Percentiles rank a stretch among this genome's conserved stretches.
These are phyloP conservation scores for Hylaeus volcanicus DNA, from an alignment of 1,140 invertebrate species.

Conservation along the genomic window DNA sequence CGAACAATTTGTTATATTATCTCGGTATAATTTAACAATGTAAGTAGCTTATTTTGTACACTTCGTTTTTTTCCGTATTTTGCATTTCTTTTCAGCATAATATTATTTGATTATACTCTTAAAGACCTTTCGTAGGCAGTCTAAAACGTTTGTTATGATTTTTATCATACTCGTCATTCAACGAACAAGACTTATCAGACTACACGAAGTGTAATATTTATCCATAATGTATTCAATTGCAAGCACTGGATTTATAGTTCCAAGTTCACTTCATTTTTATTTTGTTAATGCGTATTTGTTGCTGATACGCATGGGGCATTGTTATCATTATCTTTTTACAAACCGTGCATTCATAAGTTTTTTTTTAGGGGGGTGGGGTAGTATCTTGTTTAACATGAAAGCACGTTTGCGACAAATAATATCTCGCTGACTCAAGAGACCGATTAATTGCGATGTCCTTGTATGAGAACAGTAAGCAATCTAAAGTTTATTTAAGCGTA, in stretches of 20 bases:
- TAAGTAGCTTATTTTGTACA: no score
- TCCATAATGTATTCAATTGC: not conserved
- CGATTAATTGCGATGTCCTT: constrained; percentile 28
- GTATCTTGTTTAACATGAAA: not conserved
- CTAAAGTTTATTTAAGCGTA: constrained; percentile 8
- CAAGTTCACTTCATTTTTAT: not conserved
- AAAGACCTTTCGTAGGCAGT: no score
- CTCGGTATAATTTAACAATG: no score
- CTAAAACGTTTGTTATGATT: no score
- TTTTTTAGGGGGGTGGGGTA: not conserved
- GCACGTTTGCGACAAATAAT: constrained; percentile 17
- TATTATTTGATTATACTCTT: no score
- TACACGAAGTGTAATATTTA: no score
- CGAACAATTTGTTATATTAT: no score
- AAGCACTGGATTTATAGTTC: not conserved
- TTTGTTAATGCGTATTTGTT: not conserved
- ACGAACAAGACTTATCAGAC: no score
- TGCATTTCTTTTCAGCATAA: no score
- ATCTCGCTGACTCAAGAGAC: constrained; percentile 30
- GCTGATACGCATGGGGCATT: no score
- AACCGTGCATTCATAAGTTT: not conserved
- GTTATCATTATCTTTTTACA: not conserved
- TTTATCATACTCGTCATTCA: no score
- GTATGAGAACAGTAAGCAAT: constrained; percentile 5
- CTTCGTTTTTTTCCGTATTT: no score